A percentile compares a stretch with the other conserved stretches of the same genome.
phyloP scores from a whole-genome alignment of 2,113 vertebrate genomes.

The Aegithalos caudatus region DNA sequence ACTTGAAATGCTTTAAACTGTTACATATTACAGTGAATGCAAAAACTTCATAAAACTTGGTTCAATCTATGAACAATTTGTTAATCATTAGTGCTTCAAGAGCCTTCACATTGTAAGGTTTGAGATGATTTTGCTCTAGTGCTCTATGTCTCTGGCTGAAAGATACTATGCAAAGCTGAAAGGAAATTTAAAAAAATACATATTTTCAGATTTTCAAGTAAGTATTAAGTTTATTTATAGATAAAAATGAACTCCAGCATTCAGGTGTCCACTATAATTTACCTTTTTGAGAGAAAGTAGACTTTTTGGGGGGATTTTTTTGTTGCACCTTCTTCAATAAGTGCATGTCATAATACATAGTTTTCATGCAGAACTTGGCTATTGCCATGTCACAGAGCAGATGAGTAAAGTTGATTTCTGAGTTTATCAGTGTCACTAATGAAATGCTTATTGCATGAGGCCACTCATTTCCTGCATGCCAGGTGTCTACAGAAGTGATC shows the following conservation, averaged over 20 bases:
- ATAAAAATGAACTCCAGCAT: background rate
- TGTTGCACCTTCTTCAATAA: background rate
- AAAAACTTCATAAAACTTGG: background rate
- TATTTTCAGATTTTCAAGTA: background rate
- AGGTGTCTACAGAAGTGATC: background rate
- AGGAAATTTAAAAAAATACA: background rate
- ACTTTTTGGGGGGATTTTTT: fast-evolving
- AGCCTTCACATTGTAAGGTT: background rate
- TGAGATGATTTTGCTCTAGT: background rate
- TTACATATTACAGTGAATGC: background rate
- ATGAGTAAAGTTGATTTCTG: background rate
- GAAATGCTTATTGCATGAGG: background rate
- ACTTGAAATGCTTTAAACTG: background rate
- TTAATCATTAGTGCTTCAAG: background rate
- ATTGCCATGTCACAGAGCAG: background rate
- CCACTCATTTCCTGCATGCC: background rate
- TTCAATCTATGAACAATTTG: background rate
- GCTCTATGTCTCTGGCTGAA: background rate
- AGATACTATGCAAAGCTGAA: background rate
- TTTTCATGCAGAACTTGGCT: background rate
- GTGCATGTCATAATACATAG: background rate
- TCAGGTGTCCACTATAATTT: background rate
- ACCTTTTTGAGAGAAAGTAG: background rate
- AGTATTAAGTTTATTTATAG: background rate
- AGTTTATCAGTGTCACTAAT: background rate